These are phyloP conservation scores for Microplitis manilae DNA, from an alignment of 2,888 invertebrate species.

Conservation along the genomic window DNA sequence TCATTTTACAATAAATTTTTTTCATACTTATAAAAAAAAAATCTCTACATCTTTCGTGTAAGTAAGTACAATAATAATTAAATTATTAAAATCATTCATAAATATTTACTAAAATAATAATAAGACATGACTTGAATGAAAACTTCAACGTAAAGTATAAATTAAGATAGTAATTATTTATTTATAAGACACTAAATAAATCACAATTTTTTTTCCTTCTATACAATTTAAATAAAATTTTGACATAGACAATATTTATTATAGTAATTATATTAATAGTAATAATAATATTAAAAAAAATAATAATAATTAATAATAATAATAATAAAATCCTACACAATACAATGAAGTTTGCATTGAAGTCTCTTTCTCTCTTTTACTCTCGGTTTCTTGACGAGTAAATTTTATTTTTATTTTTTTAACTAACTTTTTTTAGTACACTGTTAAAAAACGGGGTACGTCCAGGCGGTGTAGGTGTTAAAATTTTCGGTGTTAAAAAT, in stretches of 20 bases:
- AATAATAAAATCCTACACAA: not conserved
- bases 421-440: too few relatives aligned
- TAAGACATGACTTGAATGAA: not conserved
- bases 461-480: too few relatives aligned
- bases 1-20: not conserved
- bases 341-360: not conserved
- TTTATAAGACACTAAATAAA: not conserved
- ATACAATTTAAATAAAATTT: slow-evolving; percentile 4
- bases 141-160: not conserved
- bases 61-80: not conserved
- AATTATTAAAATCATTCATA: not conserved
- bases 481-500: too few relatives aligned
- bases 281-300: slow-evolving; percentile 38
- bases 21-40: not conserved
- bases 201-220: not conserved
- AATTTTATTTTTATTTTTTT: not conserved
- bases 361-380: not conserved
- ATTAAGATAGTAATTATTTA: too few relatives aligned
- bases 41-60: too few relatives aligned
- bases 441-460: too few relatives aligned
- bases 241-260: slow-evolving; percentile 31
- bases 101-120: not conserved
- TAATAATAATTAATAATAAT: not conserved
- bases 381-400: not conserved
- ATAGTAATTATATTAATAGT: slow-evolving; percentile 27